Evolutionary conservation across 2,797 vertebrate species (phyloP), one percentile per base, ranked within the genome.

Genomic region (Silurus aristotelis): DNA sequence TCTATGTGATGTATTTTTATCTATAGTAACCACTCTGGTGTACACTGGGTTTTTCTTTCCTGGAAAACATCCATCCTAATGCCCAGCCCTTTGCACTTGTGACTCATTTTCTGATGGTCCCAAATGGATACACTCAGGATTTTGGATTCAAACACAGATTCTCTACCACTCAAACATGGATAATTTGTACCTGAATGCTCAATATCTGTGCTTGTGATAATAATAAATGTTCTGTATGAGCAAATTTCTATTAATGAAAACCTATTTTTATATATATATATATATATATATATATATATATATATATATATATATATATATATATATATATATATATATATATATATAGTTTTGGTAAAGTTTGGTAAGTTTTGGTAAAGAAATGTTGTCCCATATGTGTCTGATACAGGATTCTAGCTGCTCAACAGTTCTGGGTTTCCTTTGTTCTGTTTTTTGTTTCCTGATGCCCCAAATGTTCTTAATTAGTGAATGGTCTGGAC

Each of bases 71-170:
- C 56, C n/a, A 19, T 38, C 25, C 52, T 60, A 77, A 13, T 77
- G 27, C 55, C 22, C 27, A 20, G 38, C 75, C 13, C 38, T 38
- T 27, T 77, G 75, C 56, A 58, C 20, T 46, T 63, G 19, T 43
- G 56, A 61, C 58, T 78, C 31, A n/a, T 78, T 38, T 78, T 61
- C 56, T 78, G 27, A 77, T 77, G 19, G 56, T 79, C 38, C 38
- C 76, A 22, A 58, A 61, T n/a, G 76, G 13, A 46, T n/a, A 63
- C 13, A 27, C 75, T 12, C 60, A 77, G 60, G 56, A 77, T 60
- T 60, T 60, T 43, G 6, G 20, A 46, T 13, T 79, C 58, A 79
- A 63, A 77, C 61, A 63, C 58, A 63, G 58, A 31, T n/a, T 43
- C 5, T 52, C 20, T 22, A 20, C 48, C 8, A 10, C 27, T 12